A percentile compares a stretch with the other conserved stretches of the same genome.
These are phyloP conservation scores for Andrena dorsata DNA, from an alignment of 2,888 invertebrate genomes.

Conservation along the genomic window DNA sequence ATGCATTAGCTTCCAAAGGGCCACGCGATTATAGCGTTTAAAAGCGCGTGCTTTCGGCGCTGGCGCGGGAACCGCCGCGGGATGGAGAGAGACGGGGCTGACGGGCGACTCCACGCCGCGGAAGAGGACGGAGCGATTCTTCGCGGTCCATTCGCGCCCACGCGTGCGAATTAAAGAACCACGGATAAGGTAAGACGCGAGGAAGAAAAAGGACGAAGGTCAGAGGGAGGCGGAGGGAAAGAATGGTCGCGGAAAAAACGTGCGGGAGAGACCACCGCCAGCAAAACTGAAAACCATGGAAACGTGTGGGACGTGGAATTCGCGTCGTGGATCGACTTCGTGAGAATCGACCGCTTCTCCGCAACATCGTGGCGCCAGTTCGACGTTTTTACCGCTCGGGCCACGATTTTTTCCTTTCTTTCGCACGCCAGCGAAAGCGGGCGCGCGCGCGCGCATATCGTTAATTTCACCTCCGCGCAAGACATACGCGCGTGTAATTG, in stretches of 20 bases:
- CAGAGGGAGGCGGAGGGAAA: constrained; percentile 25
- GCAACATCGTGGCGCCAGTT: constrained; percentile 71
- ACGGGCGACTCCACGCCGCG: constrained; percentile 19
- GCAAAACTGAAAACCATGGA: constrained; percentile 72
- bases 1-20: constrained; percentile 79
- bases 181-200: constrained; percentile 73
- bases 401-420: not conserved
- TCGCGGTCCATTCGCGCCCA: constrained; percentile 72
- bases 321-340: constrained; percentile 47
- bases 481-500: constrained; percentile 48
- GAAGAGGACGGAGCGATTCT: constrained; percentile 53
- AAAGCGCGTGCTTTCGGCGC: constrained; percentile 72
- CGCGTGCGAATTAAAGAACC: constrained; percentile 79
- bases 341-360: constrained; percentile 63
- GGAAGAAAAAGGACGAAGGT: constrained; percentile 22
- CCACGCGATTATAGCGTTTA: constrained; percentile 75
- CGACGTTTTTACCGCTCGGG: constrained; percentile 52
- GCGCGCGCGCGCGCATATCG: constrained; percentile 11
- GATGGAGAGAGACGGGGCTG: constrained; percentile 36
- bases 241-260: constrained; percentile 59
- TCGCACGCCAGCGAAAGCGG: not conserved
- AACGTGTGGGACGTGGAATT: constrained; percentile 71
- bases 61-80: constrained; percentile 43
- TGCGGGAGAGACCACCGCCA: constrained; percentile 63
- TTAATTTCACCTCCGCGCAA: constrained; percentile 42